Evolutionary conservation across 2,113 vertebrate species (phyloP), one percentile per base, ranked within the genome.

Genomic region (Sclerurus mexicanus): DNA sequence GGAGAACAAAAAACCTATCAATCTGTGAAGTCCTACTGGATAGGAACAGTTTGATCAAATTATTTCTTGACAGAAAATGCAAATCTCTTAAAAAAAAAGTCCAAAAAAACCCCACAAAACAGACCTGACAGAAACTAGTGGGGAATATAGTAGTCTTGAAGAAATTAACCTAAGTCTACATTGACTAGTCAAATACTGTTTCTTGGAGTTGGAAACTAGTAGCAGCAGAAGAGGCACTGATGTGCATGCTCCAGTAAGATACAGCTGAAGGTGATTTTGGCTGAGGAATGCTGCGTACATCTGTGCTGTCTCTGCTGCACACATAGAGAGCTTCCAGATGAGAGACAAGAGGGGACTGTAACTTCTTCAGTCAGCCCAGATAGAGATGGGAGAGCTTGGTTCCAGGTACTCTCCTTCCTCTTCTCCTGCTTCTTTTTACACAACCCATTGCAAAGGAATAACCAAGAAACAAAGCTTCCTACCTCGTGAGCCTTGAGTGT

Each of bases 291-390:
- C 30, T 64, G 66, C 47, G 12, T n/a, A 19, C 15, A 33, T 8
- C 39, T 44, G 23, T 11, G 24, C 22, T 6, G 4, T 69, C 55
- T 49, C 18, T 14, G 2, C 25, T 90, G 76, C 35, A 50, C 16
- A 14, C 2, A 33, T 1, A 14, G 27, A 35, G 52, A 55, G 22
- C 21, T 80, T 47, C 58, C 35, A 76, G 66, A 10, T 2, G 4
- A 67, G 63, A 76, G 15, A 17, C 0, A 4, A 0, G 6, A 84
- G 35, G 6, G 6, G 4, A 9, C 21, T 40, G 31, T 7, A 53
- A 35, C 42, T 55, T 31, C 39, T 46, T 56, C 25, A 21, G 60
- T 55, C 21, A 16, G 9, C 24, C 24, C 66, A 50, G 39, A 9
- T 4, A 80, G 40, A 81, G 46, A 17, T 5, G 27, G 1, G 6